Evolutionary conservation across 1,140 invertebrate species (phyloP).

Genomic region (Neodiprion pinetum): DNA sequence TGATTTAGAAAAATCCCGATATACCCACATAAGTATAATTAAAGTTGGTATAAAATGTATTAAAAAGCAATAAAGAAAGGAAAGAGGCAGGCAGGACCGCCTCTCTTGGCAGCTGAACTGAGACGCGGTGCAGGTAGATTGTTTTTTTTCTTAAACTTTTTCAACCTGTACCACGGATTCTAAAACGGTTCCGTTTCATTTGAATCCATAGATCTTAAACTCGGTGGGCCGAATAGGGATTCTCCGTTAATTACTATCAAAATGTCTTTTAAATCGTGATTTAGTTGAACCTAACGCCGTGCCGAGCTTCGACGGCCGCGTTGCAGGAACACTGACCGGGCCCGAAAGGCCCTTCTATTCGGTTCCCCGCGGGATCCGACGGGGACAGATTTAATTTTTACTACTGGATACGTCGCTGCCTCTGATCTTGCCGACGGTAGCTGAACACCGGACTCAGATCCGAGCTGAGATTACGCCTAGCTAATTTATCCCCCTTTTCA

Average conservation of each 20-base stretch:
- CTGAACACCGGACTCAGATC: conserved; percentile 26
- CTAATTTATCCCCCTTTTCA: conserved; percentile 1
- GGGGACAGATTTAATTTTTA: conserved; percentile 39
- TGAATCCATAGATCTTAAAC: conserved; percentile 33
- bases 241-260: conserved; percentile 44
- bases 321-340: not conserved
- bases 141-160: too few species aligned
- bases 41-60: not conserved
- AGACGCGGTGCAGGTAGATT: not conserved
- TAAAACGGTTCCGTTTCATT: not conserved
- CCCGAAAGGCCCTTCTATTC: not conserved
- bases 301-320: not conserved
- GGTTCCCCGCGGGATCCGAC: not conserved
- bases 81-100: not conserved
- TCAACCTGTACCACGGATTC: not conserved
- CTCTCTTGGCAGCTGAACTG: not conserved
- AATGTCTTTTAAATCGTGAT: conserved; percentile 38
- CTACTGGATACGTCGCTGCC: conserved; percentile 20
- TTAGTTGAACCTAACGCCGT: conserved; percentile 21
- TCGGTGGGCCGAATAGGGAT: conserved; percentile 25
- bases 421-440: conserved; percentile 42
- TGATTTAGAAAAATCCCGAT: not conserved
- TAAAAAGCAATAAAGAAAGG: not conserved
- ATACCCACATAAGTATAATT: not conserved
- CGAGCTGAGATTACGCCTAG: not conserved